Evolutionary conservation across 2,888 invertebrate species (phyloP).

Genomic region (Trissoscelio sp.): DNA sequence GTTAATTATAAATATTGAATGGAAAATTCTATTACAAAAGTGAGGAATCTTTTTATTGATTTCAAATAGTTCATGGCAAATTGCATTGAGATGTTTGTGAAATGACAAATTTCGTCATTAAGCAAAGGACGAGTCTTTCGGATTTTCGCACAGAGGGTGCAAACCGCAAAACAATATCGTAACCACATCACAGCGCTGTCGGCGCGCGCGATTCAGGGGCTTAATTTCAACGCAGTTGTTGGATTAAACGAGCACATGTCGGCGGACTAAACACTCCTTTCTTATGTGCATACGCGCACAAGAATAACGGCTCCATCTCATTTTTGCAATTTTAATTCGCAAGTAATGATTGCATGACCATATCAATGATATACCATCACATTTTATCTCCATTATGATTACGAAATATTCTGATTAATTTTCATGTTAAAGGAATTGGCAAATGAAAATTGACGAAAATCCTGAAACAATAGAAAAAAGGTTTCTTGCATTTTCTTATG

Average conservation of each 20-base stretch:
- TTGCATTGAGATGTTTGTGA: not conserved
- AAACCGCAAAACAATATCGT: conserved; percentile 76
- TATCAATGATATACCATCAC: conserved; percentile 40
- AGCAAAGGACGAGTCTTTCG: conserved; percentile 68
- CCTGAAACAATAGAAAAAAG: no score
- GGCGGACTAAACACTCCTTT: conserved; percentile 53
- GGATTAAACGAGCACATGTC: conserved; percentile 69
- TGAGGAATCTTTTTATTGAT: no score
- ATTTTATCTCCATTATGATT: conserved; percentile 6
- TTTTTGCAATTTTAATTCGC: conserved; percentile 46
- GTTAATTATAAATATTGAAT: no score
- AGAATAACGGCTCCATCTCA: conserved; percentile 28
- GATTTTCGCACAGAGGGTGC: conserved; percentile 77
- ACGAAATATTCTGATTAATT: conserved; percentile 4
- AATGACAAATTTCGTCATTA: conserved; percentile 58
- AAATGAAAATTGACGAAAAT: no score
- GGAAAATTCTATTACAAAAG: no score
- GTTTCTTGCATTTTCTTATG: no score
- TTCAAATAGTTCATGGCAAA: no score
- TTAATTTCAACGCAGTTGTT: conserved; percentile 67
- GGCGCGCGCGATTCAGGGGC: conserved; percentile 68
- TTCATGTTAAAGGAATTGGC: no score
- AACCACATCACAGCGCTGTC: conserved; percentile 76
- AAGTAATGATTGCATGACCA: conserved; percentile 39
- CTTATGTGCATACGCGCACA: conserved; percentile 18